phyloP scores from a whole-genome alignment of 1,140 invertebrate genomes.

The Drosophila kanapiae region DNA sequence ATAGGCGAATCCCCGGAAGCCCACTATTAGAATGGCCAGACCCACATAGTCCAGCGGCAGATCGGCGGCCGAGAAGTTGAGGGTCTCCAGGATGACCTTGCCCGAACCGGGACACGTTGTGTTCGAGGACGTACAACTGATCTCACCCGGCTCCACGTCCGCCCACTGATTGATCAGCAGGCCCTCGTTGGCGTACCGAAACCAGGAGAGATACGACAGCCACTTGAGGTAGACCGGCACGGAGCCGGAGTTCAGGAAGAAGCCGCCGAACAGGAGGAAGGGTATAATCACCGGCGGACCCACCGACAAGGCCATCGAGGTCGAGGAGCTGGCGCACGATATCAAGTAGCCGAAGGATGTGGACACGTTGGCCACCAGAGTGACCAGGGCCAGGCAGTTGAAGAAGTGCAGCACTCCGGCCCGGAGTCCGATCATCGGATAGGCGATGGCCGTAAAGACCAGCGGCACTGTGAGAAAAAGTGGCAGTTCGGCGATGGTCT shows the following conservation, averaged over 20 bases:
- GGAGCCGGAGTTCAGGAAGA: constrained; percentile 96
- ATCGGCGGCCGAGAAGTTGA: constrained; percentile 93
- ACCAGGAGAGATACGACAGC: constrained; percentile 98
- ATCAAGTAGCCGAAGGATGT: constrained; percentile 98
- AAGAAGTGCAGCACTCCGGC: constrained; percentile 90
- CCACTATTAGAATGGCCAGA: constrained; percentile 90
- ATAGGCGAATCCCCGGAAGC: constrained; percentile 92
- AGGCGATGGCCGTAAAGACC: constrained; percentile 93
- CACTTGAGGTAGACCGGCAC: constrained; percentile 95
- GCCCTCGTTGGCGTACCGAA: constrained; percentile 97
- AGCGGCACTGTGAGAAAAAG: constrained; percentile 93
- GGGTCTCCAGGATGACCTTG: constrained; percentile 90
- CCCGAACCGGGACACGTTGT: constrained; percentile 91
- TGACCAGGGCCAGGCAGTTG: constrained; percentile 90
- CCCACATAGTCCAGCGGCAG: constrained; percentile 90
- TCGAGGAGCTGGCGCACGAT: constrained; percentile 92
- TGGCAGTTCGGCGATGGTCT: constrained; percentile 95
- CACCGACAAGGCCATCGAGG: constrained; percentile 94
- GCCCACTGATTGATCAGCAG: constrained; percentile 97
- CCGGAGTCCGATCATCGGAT: constrained; percentile 95
- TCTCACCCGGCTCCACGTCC: constrained; percentile 88
- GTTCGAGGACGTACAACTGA: constrained; percentile 90
- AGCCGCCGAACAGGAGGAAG: constrained; percentile 97
- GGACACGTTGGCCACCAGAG: constrained; percentile 95
- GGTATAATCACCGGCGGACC: constrained; percentile 96